phyloP scores from a whole-genome alignment of 2,797 vertebrate genomes.

The Bovichtus diacanthus region DNA sequence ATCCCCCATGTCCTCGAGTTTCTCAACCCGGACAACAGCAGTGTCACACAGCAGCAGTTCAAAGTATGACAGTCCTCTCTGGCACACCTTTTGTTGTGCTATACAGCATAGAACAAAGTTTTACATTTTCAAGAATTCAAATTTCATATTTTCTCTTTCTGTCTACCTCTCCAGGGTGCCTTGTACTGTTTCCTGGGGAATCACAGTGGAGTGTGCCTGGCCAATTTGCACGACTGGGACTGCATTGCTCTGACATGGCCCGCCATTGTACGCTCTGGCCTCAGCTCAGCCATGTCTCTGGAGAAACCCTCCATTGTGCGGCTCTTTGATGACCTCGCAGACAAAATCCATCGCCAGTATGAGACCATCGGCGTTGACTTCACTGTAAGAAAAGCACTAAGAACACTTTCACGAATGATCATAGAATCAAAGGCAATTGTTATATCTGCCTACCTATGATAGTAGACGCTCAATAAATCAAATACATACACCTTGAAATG shows the following conservation, averaged over 20 bases:
- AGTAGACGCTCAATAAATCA: background rate
- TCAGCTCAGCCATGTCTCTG: slow-evolving; percentile 96
- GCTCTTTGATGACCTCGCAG: slow-evolving; percentile 97
- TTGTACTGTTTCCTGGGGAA: slow-evolving; percentile 98
- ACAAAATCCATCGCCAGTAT: slow-evolving; percentile 97
- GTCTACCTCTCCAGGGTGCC: slow-evolving; percentile 87
- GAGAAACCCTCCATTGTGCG: slow-evolving; percentile 98
- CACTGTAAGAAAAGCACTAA: slow-evolving; percentile 84
- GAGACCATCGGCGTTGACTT: slow-evolving; percentile 96
- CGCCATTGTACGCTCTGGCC: slow-evolving; percentile 93
- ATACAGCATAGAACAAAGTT: background rate
- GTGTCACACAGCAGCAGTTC: slow-evolving; percentile 95
- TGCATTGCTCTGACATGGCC: slow-evolving; percentile 96
- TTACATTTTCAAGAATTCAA: background rate
- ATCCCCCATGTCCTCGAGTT: slow-evolving; percentile 94
- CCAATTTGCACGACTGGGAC: slow-evolving; percentile 97
- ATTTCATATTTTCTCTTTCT: background rate
- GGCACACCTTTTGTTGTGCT: background rate
- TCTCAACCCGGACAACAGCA: slow-evolving; percentile 87
- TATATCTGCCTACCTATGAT: background rate
- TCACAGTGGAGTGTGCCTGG: slow-evolving; percentile 93
- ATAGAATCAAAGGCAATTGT: background rate
- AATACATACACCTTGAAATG: background rate
- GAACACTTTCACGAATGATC: background rate
- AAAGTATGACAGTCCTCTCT: slow-evolving; percentile 86